Evolutionary conservation across 2,797 vertebrate genomes (phyloP).

Genomic region (Myripristis jacobus): DNA sequence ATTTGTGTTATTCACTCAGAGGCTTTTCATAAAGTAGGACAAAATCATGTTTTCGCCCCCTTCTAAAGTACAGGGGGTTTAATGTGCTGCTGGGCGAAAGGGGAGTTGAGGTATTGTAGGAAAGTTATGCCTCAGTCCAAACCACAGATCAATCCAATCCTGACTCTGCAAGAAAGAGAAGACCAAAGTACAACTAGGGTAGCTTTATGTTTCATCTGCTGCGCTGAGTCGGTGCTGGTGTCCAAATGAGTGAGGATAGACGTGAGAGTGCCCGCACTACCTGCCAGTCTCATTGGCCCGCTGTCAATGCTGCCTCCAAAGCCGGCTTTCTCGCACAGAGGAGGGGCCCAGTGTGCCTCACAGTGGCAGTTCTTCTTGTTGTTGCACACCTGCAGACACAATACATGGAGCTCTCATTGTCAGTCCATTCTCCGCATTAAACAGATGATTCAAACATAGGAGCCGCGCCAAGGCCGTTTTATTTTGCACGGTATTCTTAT

Average conservation of each 20-base stretch:
- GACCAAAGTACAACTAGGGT: constrained; percentile 20
- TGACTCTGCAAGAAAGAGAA: constrained; percentile 31
- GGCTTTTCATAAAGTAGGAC: background rate
- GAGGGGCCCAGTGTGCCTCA: constrained; percentile 92
- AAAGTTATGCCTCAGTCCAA: constrained; percentile 36
- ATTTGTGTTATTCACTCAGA: constrained; percentile 9
- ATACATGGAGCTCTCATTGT: background rate
- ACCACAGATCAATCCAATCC: constrained; percentile 34
- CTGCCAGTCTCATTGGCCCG: constrained; percentile 89
- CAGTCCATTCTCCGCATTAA: background rate
- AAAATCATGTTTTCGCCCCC: background rate
- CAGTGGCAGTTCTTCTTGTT: constrained; percentile 96
- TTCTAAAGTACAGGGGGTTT: constrained; percentile 1
- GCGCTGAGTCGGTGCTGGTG: constrained; percentile 25
- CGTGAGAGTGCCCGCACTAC: constrained; percentile 68
- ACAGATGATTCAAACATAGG: background rate
- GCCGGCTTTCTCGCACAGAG: constrained; percentile 88
- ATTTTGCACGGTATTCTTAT: background rate
- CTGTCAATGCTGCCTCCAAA: constrained; percentile 95
- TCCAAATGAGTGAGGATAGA: constrained; percentile 37
- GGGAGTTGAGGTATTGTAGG: constrained; percentile 22
- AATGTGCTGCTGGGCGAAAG: constrained; percentile 15
- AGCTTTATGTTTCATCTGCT: constrained; percentile 27
- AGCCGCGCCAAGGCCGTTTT: background rate
- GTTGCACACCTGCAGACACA: constrained; percentile 90